A percentile compares a stretch with the other conserved stretches of the same genome.
phyloP scores from a whole-genome alignment of 2,888 invertebrate species.

The Nymphalis polychloros region DNA sequence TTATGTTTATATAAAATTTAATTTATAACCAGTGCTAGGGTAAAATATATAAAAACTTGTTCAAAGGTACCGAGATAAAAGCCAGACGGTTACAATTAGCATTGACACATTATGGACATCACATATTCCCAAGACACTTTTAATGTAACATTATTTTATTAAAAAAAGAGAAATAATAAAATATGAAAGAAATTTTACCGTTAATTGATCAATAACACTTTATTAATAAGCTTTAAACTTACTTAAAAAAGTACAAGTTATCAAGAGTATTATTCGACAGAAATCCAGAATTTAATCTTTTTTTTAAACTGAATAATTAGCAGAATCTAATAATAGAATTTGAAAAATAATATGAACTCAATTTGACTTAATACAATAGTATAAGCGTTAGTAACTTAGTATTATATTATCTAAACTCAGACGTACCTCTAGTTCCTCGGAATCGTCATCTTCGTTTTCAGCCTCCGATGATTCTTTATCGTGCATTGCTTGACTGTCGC shows the following conservation, averaged over 20 bases:
- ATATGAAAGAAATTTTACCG: too few species aligned
- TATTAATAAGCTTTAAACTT: too few species aligned
- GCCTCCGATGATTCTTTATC: constrained; percentile 81
- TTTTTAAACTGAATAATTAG: too few species aligned
- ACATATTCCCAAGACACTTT: not conserved
- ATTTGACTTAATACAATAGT: too few species aligned
- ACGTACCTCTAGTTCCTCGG: constrained; percentile 84
- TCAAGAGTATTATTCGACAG: too few species aligned
- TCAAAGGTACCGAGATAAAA: not conserved
- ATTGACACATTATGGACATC: not conserved
- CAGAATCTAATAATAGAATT: too few species aligned
- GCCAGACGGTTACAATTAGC: not conserved
- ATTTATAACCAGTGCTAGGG: not conserved
- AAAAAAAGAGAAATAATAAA: not conserved
- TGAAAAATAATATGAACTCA: too few species aligned
- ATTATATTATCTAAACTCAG: not conserved
- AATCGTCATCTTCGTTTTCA: constrained; percentile 85
- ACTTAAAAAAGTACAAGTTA: too few species aligned
- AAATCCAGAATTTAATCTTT: too few species aligned
- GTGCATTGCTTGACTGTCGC: constrained; percentile 54
- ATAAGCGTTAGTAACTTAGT: not conserved
- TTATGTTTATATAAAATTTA: not conserved
- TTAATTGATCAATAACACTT: too few species aligned
- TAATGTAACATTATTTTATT: not conserved
- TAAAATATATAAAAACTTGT: not conserved